Percentiles rank a stretch among this genome's conserved stretches.
These are phyloP conservation scores for Argya squamiceps DNA, from an alignment of 2,797 vertebrate genomes.

Conservation along the genomic window DNA sequence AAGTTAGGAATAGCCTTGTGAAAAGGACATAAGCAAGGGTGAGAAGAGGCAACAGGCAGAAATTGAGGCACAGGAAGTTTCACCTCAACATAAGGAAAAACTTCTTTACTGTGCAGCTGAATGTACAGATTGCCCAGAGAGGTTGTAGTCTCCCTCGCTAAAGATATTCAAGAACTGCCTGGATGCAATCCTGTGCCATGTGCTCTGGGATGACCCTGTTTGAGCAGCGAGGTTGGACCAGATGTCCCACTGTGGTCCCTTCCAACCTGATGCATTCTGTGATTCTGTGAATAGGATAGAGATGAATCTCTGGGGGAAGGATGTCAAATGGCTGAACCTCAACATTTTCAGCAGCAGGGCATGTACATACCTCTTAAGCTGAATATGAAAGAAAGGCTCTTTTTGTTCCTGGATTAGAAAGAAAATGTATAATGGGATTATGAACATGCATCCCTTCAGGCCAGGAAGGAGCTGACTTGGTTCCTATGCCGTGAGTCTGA, in stretches of 20 bases:
- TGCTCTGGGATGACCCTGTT: not conserved
- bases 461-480: not conserved
- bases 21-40: not conserved
- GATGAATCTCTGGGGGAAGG: not conserved
- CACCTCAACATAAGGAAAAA: not conserved
- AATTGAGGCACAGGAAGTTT: not conserved
- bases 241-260: not conserved
- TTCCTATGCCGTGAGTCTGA: accelerated
- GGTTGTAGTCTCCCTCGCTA: not conserved
- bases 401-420: not conserved
- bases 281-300: not conserved
- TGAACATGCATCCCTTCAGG: not conserved
- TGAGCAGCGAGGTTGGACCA: not conserved
- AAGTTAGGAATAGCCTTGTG: not conserved
- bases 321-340: not conserved
- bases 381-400: not conserved
- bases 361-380: not conserved
- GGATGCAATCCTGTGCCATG: not conserved
- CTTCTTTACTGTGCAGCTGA: not conserved
- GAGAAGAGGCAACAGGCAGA: not conserved
- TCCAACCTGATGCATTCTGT: not conserved
- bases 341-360: not conserved
- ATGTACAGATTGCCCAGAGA: not conserved
- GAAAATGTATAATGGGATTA: not conserved
- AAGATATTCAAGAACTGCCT: not conserved